Evolutionary conservation across 2,888 invertebrate genomes (phyloP), one percentile per base, ranked within the genome.

Genomic region (Apamea epomidion): DNA sequence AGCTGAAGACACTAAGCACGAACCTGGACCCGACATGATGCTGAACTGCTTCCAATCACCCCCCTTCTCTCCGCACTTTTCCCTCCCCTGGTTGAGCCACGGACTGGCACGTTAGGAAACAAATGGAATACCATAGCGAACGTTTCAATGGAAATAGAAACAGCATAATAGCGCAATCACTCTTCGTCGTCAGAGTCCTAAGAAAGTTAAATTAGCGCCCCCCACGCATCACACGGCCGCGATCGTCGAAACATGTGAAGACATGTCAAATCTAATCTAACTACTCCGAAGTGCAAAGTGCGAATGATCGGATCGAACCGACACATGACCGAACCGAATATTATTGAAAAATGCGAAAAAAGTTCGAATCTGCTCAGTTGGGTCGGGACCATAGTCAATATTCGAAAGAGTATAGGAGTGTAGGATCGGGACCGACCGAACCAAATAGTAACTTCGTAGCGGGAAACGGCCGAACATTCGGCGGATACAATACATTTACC

Each of bases 11-110:
- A 0, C 90, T 97, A 64, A 95, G 97, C 85, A 90, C 94, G 14
- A 89, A 92, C 1, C 92, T 97, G 71, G 96, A 97, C 75, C 95
- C 95, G 54, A 95, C 97, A 90, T 97, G 97, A 97, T 93, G 67
- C 74, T 78, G 64, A 73, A 32, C 72, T 51, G 45, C 69, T 64
- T 51, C 73, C 72, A n/a, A n/a, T 25, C 29, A 12, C 37, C 58
- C 37, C 25, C 60, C 60, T 60, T 16, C 51, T 60, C 60, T 60
- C 69, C 42, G 48, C 83, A 80, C 74, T 77, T 68, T 73, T n/a
- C 54, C 54, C 48, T 32, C 60, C 60, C 29, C 71, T 16, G 68
- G 60, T 70, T 70, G 83, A 86, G 83, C 37, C 75, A 67, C 76
- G 54, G 60, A 76, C 58, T 62, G 64, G 32, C 81, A 71, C 64